phyloP scores from a whole-genome alignment of 2,113 vertebrate species.

The Trogon melanurus region DNA sequence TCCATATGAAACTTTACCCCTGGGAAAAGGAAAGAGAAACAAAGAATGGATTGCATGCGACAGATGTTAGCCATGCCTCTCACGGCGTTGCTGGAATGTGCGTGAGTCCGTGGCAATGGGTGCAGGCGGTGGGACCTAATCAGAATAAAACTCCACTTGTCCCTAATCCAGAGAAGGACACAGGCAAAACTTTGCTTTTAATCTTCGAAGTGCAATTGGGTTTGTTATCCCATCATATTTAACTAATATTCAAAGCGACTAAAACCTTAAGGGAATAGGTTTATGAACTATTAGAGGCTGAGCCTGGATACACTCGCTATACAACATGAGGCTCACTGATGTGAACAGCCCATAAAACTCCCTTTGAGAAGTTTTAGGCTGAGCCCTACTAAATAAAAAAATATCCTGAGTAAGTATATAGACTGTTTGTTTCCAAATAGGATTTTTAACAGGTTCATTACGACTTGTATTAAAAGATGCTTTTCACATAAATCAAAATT shows the following conservation, averaged over 20 bases:
- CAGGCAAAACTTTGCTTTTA: not conserved
- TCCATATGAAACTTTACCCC: not conserved
- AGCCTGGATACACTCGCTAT: not conserved
- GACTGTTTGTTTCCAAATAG: not conserved
- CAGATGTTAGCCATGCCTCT: constrained; percentile 9
- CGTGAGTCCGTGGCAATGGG: fast-evolving
- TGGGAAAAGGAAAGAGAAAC: constrained; percentile 22
- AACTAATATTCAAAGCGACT: not conserved
- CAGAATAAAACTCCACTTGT: not conserved
- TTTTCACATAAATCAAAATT: not conserved
- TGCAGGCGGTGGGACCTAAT: not conserved
- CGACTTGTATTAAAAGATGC: not conserved
- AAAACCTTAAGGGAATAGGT: not conserved
- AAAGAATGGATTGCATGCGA: not conserved
- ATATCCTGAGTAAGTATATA: not conserved
- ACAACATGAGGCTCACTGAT: not conserved
- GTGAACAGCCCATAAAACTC: not conserved
- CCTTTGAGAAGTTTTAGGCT: not conserved
- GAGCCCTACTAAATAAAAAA: not conserved
- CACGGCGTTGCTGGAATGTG: not conserved
- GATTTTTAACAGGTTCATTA: not conserved
- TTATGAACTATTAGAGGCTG: not conserved
- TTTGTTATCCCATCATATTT: not conserved
- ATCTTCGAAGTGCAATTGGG: not conserved
- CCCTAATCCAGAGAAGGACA: not conserved